A percentile compares a stretch with the other conserved stretches of the same genome.
These are phyloP conservation scores for Lydus trimaculatus DNA, from an alignment of 2,888 invertebrate species.

Conservation along the genomic window DNA sequence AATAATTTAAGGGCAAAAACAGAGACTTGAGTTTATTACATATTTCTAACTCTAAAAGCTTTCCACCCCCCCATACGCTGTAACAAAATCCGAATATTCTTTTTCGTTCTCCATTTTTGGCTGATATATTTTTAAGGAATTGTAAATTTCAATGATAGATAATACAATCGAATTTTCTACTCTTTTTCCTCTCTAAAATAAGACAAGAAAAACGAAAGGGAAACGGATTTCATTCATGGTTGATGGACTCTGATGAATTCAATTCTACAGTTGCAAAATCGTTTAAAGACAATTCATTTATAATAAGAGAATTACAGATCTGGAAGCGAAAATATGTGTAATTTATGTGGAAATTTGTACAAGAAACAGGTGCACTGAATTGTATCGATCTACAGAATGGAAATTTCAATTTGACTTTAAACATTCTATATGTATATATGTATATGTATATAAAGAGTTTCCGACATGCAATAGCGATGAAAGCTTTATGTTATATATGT, in stretches of 20 bases:
- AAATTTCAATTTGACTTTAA: background rate
- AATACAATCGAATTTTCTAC: background rate
- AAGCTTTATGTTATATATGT: background rate
- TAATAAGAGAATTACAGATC: background rate
- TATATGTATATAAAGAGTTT: too few species aligned
- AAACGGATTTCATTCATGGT: background rate
- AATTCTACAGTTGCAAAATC: background rate
- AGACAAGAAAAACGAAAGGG: background rate
- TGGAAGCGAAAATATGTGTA: background rate
- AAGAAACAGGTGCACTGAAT: background rate
- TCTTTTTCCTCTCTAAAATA: background rate
- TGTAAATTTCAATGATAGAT: background rate
- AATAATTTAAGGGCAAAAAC: background rate
- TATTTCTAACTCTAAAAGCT: background rate
- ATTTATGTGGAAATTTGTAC: background rate
- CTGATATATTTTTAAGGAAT: background rate
- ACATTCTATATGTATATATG: background rate
- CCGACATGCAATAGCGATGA: background rate
- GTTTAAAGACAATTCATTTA: background rate
- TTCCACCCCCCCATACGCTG: background rate
- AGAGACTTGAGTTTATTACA: background rate
- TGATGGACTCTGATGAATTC: constrained; percentile 1
- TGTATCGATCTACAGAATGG: background rate
- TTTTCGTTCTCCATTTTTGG: background rate
- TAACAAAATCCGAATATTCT: background rate